A percentile compares a stretch with the other conserved stretches of the same genome.
phyloP scores from a whole-genome alignment of 2,797 vertebrate species.

The Mus caroli region DNA sequence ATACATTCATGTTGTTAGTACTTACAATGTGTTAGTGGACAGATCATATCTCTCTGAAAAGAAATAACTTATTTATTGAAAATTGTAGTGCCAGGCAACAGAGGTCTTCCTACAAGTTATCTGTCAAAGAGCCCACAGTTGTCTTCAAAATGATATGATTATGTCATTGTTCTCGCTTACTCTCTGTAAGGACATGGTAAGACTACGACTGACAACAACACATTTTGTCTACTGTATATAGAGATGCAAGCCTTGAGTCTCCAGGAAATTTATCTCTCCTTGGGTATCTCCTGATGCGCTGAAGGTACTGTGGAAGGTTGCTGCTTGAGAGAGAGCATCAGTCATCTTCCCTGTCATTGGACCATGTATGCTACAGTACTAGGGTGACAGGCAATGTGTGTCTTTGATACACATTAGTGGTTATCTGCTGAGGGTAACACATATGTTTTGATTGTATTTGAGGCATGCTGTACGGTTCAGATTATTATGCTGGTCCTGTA shows the following conservation, averaged over 20 bases:
- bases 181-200: neutral
- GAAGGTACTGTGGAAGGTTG: no score
- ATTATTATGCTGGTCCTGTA: no score
- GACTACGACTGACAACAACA: neutral
- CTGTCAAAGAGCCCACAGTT: neutral
- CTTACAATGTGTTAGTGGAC: neutral
- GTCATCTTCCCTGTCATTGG: no score
- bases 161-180: neutral
- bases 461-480: neutral
- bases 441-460: neutral
- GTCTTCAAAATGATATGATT: neutral
- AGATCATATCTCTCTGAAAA: neutral
- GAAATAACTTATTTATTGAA: neutral
- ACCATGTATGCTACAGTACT: no score
- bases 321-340: neutral
- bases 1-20: neutral
- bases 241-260: no score
- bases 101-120: neutral
- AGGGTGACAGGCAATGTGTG: no score
- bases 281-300: neutral
- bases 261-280: neutral
- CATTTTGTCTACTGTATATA: neutral
- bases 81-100: no score
- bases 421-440: neutral
- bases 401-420: neutral